Percentiles rank a stretch among this genome's conserved stretches.
Evolutionary conservation across 2,113 vertebrate species (phyloP).

Genomic region (Centropristis striata): DNA sequence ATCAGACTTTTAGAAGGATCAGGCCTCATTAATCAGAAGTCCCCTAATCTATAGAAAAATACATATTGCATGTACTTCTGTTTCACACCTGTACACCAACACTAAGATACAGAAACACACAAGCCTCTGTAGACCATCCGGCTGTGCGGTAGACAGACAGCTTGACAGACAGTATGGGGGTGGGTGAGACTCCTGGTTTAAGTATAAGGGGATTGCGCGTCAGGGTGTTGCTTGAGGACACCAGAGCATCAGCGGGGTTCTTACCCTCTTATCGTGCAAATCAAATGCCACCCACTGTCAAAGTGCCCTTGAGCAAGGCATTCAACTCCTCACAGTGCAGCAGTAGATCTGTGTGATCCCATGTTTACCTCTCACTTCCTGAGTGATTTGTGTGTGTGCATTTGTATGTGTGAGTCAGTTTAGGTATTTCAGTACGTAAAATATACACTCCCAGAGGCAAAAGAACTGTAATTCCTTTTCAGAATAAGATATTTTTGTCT

Average conservation of each 20-base stretch:
- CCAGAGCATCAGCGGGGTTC: slow-evolving; percentile 45
- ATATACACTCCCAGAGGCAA: slow-evolving; percentile 37
- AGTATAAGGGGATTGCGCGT: slow-evolving; percentile 28
- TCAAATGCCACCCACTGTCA: slow-evolving; percentile 48
- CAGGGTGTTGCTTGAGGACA: slow-evolving; percentile 41
- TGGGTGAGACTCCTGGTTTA: slow-evolving; percentile 36
- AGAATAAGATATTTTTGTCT: slow-evolving; percentile 18
- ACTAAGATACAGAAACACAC: not conserved
- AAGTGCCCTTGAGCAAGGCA: slow-evolving; percentile 55
- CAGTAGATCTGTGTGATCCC: slow-evolving; percentile 37
- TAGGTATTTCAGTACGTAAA: slow-evolving; percentile 36
- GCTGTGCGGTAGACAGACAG: slow-evolving; percentile 27
- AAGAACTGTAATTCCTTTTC: slow-evolving; percentile 33
- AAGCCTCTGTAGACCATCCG: slow-evolving; percentile 3
- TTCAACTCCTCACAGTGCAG: slow-evolving; percentile 43
- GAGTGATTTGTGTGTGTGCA: slow-evolving; percentile 4
- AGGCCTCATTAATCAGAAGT: no score
- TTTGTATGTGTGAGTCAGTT: slow-evolving; percentile 11
- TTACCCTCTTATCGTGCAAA: slow-evolving; percentile 44
- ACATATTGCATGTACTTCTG: not conserved
- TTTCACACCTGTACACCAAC: slow-evolving; percentile 1
- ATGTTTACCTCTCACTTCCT: slow-evolving; percentile 35
- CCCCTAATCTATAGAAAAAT: no score
- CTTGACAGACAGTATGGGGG: slow-evolving; percentile 41
- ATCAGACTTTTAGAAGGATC: no score